Conservation (phyloP, 2,888 invertebrate species). For the Lasius fuliginosus region DNA sequence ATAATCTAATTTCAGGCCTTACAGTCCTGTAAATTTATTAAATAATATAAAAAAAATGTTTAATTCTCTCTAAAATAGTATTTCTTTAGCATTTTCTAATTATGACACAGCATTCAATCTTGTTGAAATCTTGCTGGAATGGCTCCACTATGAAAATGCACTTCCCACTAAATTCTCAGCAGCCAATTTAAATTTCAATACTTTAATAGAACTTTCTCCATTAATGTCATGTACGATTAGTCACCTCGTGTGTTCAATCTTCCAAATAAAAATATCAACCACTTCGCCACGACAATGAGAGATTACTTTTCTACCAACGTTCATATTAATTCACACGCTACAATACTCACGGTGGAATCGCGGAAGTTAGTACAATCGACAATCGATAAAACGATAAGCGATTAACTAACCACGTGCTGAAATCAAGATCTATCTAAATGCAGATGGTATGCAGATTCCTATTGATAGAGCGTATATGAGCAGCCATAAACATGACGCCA, state of each 20-base stretch:
- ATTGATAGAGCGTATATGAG: constrained; percentile 41
- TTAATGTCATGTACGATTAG: constrained; percentile 23
- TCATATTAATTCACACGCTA: constrained; percentile 29
- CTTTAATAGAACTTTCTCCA: constrained; percentile 23
- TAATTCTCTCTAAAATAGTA: neutral
- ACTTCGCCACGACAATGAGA: neutral
- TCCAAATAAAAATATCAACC: constrained; percentile 4
- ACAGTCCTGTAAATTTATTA: neutral
- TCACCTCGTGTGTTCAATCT: constrained; percentile 2
- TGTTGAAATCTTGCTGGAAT: neutral
- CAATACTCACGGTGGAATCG: constrained; percentile 8
- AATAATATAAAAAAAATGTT: neutral
- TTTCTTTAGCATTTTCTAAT: neutral
- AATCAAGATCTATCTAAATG: constrained; percentile 40
- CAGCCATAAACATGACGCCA: constrained; percentile 35
- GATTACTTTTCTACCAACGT: neutral
- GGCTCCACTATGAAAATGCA: constrained; percentile 7
- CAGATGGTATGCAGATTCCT: constrained; percentile 47
- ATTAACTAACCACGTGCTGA: constrained; percentile 33
- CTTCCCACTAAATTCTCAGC: neutral
- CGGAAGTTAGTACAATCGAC: constrained; percentile 14
- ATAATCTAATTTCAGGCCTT: neutral
- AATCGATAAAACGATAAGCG: constrained; percentile 23
- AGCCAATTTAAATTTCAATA: constrained; percentile 35
- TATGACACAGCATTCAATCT: neutral